Percentiles rank a stretch among this genome's conserved stretches.
phyloP scores from a whole-genome alignment of 2,113 vertebrate genomes.

The Gorilla gorilla region DNA sequence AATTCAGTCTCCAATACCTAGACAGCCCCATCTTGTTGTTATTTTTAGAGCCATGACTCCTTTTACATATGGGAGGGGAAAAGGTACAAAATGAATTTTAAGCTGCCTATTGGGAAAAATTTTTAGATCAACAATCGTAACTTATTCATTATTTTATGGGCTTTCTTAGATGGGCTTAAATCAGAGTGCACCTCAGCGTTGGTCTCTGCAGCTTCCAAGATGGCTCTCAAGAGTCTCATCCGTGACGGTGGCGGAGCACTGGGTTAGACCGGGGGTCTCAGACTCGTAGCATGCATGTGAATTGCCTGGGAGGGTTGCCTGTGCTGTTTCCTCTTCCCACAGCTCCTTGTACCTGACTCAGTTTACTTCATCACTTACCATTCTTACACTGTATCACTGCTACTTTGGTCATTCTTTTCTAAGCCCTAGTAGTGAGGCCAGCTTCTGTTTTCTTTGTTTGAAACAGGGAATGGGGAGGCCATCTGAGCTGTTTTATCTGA shows the following conservation, averaged over 20 bases:
- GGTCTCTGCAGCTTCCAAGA: background rate
- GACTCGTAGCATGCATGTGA: accelerated
- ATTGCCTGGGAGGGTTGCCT: accelerated
- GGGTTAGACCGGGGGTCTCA: background rate
- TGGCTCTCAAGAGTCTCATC: background rate
- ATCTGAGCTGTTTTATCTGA: background rate
- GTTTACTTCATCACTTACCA: background rate
- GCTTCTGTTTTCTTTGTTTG: background rate
- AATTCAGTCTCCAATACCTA: accelerated
- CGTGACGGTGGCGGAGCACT: accelerated
- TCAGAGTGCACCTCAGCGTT: accelerated
- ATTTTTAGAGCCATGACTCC: background rate
- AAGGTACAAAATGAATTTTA: background rate
- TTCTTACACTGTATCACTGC: background rate
- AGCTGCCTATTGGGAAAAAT: background rate
- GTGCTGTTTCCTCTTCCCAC: background rate
- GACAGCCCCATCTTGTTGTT: background rate
- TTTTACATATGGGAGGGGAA: background rate
- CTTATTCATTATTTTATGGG: background rate
- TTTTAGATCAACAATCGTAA: background rate
- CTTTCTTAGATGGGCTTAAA: background rate
- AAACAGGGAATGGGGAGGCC: background rate
- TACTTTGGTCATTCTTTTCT: background rate
- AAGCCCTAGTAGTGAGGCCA: background rate
- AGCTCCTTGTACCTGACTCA: background rate